Conservation (phyloP, 2,113 vertebrate genomes). For the Chaetorhynchus papuensis region DNA sequence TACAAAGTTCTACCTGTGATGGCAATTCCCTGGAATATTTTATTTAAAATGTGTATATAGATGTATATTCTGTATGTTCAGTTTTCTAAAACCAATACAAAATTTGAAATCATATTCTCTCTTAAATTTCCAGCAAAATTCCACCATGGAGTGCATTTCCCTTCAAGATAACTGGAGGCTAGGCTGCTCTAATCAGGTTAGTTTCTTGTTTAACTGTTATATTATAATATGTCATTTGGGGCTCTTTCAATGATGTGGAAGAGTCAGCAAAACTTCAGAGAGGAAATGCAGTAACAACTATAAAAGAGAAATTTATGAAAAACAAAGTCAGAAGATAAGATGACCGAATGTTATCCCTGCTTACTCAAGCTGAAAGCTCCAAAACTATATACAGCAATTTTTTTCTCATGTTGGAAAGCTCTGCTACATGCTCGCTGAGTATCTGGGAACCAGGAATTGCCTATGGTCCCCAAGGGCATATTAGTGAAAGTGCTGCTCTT, state of each 20-base stretch:
- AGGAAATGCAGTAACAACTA: neutral
- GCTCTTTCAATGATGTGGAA: neutral
- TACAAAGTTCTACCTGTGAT: neutral
- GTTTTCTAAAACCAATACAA: slow-evolving; percentile 23
- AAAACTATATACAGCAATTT: neutral
- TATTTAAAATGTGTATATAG: neutral
- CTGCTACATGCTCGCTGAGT: accelerated
- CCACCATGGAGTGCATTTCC: neutral
- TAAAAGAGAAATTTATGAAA: neutral
- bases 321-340: neutral
- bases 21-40: neutral
- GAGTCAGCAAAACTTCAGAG: neutral
- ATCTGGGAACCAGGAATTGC: slow-evolving; percentile 15
- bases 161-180: neutral
- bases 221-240: neutral
- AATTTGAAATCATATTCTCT: neutral
- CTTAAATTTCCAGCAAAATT: neutral
- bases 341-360: neutral
- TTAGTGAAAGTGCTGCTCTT: slow-evolving; percentile 12
- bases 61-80: neutral
- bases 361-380: neutral
- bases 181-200: neutral
- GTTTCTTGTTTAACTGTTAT: neutral
- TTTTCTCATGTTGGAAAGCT: neutral
- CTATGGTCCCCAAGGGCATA: neutral